Evolutionary conservation across 2,113 vertebrate species (phyloP).

Genomic region (Ochotona curzoniae): DNA sequence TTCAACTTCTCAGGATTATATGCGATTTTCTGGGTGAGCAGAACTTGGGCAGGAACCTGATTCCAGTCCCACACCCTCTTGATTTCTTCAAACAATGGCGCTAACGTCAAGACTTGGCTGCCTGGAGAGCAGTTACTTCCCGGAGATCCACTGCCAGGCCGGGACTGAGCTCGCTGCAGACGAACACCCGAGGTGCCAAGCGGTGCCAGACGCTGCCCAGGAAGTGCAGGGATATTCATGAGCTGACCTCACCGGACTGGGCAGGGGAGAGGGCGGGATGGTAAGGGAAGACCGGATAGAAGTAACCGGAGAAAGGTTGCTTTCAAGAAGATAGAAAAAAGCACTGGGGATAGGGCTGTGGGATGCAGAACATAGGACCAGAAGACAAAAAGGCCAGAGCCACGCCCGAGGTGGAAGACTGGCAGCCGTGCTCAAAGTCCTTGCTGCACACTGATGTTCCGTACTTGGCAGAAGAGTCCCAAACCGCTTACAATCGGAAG

Average conservation of each 20-base stretch:
- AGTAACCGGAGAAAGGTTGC: constrained; percentile 36
- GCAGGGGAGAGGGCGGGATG: constrained; percentile 48
- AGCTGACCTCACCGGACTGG: constrained; percentile 85
- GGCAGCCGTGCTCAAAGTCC: neutral
- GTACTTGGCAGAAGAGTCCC: constrained; percentile 66
- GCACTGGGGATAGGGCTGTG: neutral
- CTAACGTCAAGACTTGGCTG: neutral
- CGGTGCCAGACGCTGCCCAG: constrained; percentile 77
- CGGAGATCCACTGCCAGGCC: constrained; percentile 41
- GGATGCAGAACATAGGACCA: neutral
- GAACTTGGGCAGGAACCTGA: neutral
- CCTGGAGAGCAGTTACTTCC: constrained; percentile 46
- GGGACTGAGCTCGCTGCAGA: constrained; percentile 48
- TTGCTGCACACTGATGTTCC: neutral
- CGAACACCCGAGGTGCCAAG: constrained; percentile 70
- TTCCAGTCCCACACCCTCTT: neutral
- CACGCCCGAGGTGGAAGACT: constrained; percentile 67
- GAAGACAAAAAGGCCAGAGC: constrained; percentile 50
- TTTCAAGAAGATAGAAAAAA: constrained; percentile 3
- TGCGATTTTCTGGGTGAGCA: neutral
- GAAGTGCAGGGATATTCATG: constrained; percentile 83
- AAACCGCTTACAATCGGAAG: constrained; percentile 28
- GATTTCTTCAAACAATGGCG: constrained; percentile 66
- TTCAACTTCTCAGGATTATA: neutral
- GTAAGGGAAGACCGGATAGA: constrained; percentile 25